Percentiles rank a stretch among this genome's conserved stretches.
phyloP scores from a whole-genome alignment of 2,113 vertebrate species.

The Orientallactaga bullata region DNA sequence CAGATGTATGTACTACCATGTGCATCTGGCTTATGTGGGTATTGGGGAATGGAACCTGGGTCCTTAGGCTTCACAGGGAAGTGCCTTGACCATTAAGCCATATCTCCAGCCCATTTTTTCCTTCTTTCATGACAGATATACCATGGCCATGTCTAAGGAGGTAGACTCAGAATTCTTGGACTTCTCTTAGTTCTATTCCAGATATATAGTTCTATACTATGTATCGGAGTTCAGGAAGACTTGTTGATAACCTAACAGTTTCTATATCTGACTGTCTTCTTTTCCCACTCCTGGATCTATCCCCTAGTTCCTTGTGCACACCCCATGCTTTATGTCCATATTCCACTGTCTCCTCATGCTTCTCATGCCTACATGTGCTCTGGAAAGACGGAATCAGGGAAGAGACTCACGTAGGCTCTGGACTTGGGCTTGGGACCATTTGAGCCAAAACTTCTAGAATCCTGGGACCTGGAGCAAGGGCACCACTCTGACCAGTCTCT shows the following conservation, averaged over 20 bases:
- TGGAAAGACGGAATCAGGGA: neutral
- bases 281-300: neutral
- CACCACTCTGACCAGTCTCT: neutral
- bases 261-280: neutral
- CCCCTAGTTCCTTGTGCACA: neutral
- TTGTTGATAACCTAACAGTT: no score
- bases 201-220: no score
- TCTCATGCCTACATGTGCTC: neutral
- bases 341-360: no score
- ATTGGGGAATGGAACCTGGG: no score
- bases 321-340: fast-evolving
- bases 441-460: neutral
- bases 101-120: neutral
- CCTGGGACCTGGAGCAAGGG: neutral
- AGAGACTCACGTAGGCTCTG: neutral
- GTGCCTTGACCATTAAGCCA: no score
- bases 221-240: neutral
- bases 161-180: slow-evolving; percentile 18
- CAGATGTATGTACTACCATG: no score
- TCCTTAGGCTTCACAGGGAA: no score
- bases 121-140: neutral
- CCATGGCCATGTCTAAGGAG: neutral
- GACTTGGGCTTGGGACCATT: neutral
- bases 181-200: neutral
- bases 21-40: no score